Percentiles rank a stretch among this genome's conserved stretches.
Evolutionary conservation across 2,797 vertebrate species (phyloP).

Genomic region (Calcarius lapponicus): DNA sequence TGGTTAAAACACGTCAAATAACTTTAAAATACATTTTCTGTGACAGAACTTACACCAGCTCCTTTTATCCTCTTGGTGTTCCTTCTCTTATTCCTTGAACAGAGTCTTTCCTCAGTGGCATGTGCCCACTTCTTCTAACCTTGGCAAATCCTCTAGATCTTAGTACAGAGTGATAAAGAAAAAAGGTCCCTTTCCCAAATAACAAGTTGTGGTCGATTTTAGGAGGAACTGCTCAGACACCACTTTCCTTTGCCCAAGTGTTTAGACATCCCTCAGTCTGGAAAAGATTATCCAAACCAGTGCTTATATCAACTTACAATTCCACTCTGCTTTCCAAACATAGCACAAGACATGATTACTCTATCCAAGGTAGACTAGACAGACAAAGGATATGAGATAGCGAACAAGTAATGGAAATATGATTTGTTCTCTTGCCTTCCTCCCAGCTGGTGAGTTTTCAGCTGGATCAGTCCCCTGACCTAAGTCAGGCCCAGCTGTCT

Average conservation of each 20-base stretch:
- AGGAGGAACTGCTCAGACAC: background rate
- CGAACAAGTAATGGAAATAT: constrained; percentile 27
- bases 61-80: background rate
- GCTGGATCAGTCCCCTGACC: background rate
- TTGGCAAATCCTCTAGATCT: background rate
- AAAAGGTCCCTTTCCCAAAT: background rate
- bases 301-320: constrained; percentile 33
- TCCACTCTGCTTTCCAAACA: constrained; percentile 48
- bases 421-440: background rate
- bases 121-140: background rate
- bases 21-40: background rate
- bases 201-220: background rate
- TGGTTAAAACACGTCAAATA: background rate
- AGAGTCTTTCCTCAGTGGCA: background rate
- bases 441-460: background rate
- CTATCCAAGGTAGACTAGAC: constrained; percentile 37
- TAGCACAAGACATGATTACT: background rate
- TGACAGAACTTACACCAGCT: background rate
- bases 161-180: background rate
- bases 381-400: constrained; percentile 28
- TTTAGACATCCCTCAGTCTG: background rate
- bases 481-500: background rate
- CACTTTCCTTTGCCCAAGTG: background rate
- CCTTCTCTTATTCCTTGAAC: background rate
- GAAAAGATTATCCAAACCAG: constrained; percentile 31